Conservation (phyloP, 2,797 vertebrate species). For the Anniella stebbinsi region DNA sequence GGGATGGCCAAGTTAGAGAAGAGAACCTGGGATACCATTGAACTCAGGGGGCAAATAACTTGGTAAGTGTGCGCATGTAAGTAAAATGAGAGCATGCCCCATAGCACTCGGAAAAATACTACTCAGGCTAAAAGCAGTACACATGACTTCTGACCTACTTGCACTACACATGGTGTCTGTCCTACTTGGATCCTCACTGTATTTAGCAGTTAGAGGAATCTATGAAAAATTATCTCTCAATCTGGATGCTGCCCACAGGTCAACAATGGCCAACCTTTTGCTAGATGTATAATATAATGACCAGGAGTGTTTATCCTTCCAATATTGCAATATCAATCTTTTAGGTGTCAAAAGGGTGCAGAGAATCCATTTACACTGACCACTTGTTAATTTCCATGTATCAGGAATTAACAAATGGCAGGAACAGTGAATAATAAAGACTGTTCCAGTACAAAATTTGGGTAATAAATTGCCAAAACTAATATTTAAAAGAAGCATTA, state of each 20-base stretch:
- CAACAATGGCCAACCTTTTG: background rate
- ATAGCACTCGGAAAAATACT: background rate
- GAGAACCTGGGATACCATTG: background rate
- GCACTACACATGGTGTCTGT: background rate
- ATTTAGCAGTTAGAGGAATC: too few species aligned
- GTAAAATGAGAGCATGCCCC: background rate
- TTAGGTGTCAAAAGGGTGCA: too few species aligned
- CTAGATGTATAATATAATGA: background rate
- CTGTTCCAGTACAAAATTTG: too few species aligned
- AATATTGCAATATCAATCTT: too few species aligned
- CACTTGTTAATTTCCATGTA: too few species aligned
- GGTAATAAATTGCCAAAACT: too few species aligned
- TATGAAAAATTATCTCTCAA: background rate
- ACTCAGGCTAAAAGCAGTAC: background rate
- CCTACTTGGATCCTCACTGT: background rate
- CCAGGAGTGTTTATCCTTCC: too few species aligned
- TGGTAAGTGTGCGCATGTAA: background rate
- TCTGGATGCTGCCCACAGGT: background rate
- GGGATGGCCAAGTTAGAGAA: background rate
- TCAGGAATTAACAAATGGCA: too few species aligned
- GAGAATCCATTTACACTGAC: too few species aligned
- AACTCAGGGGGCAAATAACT: background rate
- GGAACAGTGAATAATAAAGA: too few species aligned
- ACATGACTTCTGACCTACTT: background rate
- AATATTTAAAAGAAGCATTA: too few species aligned